Percentiles rank a stretch among this genome's conserved stretches.
Conservation (phyloP, 2,888 invertebrate species). For the Papilio elwesi region DNA sequence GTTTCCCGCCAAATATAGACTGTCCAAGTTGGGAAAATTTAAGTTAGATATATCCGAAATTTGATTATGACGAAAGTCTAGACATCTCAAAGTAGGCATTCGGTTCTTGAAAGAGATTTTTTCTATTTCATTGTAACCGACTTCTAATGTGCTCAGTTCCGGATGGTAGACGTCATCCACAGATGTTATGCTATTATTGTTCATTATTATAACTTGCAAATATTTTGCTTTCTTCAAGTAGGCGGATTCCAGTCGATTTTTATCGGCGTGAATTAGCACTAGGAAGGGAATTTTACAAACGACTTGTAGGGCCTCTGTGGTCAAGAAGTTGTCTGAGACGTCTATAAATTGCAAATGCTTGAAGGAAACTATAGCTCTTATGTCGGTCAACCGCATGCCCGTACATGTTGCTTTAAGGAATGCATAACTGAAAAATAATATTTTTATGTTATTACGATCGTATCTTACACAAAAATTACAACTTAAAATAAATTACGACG, state of each 20-base stretch:
- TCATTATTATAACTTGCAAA: conserved; percentile 85
- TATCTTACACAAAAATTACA: conserved; percentile 2
- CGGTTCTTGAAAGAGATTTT: conserved; percentile 57
- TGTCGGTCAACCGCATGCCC: conserved; percentile 78
- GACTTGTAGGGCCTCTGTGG: conserved; percentile 73
- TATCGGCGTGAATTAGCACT: conserved; percentile 83
- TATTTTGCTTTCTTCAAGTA: conserved; percentile 80
- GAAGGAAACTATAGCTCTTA: conserved; percentile 78
- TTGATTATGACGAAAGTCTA: conserved; percentile 83
- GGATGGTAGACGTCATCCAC: conserved; percentile 82
- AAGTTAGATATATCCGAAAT: conserved; percentile 73
- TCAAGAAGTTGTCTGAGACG: conserved; percentile 82
- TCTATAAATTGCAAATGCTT: conserved; percentile 84
- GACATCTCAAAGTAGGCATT: conserved; percentile 74
- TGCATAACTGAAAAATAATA: conserved; percentile 74
- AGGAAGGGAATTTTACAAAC: conserved; percentile 81
- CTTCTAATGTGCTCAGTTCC: conserved; percentile 81
- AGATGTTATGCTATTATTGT: conserved; percentile 78
- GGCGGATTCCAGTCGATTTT: conserved; percentile 78
- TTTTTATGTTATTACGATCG: neutral
- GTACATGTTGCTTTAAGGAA: conserved; percentile 83
- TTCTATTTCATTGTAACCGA: conserved; percentile 77
- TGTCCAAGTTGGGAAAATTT: conserved; percentile 84
- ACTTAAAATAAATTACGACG: neutral
- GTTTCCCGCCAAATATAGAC: conserved; percentile 90